Evolutionary conservation across 2,113 vertebrate genomes (phyloP).

Genomic region (Anoura caudifer): DNA sequence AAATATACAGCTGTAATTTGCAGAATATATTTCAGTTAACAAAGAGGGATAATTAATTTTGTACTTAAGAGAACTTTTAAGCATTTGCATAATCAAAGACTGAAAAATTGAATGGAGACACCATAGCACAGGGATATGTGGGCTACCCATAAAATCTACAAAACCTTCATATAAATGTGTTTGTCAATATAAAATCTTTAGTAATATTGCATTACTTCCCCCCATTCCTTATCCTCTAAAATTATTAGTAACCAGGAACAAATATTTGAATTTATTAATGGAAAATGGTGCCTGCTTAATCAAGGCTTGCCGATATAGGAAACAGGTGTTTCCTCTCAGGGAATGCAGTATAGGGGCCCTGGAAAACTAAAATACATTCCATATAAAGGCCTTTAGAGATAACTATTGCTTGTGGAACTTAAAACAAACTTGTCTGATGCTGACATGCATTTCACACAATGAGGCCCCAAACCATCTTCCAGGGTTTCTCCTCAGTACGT

Average conservation of each 20-base stretch:
- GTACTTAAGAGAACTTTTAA: conserved; percentile 49
- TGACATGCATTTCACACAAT: not conserved
- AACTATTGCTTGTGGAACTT: not conserved
- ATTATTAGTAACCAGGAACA: not conserved
- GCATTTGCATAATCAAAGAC: conserved; percentile 52
- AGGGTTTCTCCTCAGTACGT: not conserved
- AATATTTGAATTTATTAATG: not conserved
- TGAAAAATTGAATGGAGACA: not conserved
- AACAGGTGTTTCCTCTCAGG: not conserved
- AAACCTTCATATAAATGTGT: not conserved
- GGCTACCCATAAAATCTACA: not conserved
- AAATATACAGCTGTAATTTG: conserved; percentile 55
- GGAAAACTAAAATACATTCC: not conserved
- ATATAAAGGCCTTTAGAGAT: not conserved
- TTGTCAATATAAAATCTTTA: not conserved
- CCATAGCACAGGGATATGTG: not conserved
- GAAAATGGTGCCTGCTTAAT: not conserved
- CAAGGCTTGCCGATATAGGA: not conserved
- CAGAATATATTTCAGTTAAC: conserved; percentile 18
- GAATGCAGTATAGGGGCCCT: not conserved
- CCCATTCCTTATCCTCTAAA: not conserved
- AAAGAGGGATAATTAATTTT: conserved; percentile 58
- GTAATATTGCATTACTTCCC: not conserved
- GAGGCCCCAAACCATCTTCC: not conserved
- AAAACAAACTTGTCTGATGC: not conserved